Conservation (phyloP, 2,888 invertebrate genomes). For the Eupithecia abbreviata region DNA sequence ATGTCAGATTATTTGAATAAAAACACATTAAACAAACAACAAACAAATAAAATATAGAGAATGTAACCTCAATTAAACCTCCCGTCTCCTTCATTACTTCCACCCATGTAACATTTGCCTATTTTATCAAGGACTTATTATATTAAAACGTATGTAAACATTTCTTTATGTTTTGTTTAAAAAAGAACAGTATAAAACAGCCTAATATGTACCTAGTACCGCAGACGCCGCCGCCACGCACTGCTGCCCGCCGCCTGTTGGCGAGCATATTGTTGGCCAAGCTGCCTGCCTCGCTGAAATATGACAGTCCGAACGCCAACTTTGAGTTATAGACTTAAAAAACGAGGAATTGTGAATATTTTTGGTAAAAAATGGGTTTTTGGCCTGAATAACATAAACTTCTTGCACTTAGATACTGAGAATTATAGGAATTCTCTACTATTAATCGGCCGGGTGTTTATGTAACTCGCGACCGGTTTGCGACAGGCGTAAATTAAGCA, state of each 20-base stretch:
- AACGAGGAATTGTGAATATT: slow-evolving; percentile 26
- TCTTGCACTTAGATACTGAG: neutral
- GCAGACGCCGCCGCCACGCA: slow-evolving; percentile 50
- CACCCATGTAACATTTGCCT: neutral
- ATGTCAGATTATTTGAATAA: too few relatives aligned
- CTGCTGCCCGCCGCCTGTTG: slow-evolving; percentile 48
- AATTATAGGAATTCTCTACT: neutral
- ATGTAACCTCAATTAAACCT: too few relatives aligned
- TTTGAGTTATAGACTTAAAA: slow-evolving; percentile 52
- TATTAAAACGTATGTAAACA: too few relatives aligned
- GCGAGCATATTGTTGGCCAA: slow-evolving; percentile 57
- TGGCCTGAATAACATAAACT: neutral
- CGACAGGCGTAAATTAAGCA: too few relatives aligned
- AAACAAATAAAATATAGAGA: too few relatives aligned
- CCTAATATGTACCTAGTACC: slow-evolving; percentile 34
- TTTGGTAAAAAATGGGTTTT: neutral
- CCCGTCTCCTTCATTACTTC: neutral
- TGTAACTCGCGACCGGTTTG: too few relatives aligned
- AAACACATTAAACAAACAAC: too few relatives aligned
- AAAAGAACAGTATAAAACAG: neutral
- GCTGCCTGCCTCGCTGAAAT: slow-evolving; percentile 53
- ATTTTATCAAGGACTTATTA: neutral
- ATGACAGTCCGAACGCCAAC: slow-evolving; percentile 55
- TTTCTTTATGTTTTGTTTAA: neutral
- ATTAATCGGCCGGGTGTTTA: too few relatives aligned